Conservation (phyloP, 2,797 vertebrate genomes). For the Myotis daubentonii region DNA sequence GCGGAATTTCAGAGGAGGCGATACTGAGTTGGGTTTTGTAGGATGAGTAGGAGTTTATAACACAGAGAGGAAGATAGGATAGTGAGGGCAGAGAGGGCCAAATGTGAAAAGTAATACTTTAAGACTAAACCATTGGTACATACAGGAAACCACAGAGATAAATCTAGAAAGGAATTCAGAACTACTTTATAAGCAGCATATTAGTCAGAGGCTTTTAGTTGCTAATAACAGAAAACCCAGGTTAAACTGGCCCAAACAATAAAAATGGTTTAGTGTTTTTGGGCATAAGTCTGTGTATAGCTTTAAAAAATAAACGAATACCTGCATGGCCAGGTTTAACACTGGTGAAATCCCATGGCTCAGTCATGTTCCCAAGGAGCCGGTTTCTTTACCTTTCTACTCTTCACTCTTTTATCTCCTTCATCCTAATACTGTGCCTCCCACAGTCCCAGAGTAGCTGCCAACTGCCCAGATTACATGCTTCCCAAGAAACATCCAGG, state of each 20-base stretch:
- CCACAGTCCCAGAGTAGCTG: neutral
- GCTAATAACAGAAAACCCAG: neutral
- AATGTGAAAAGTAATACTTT: neutral
- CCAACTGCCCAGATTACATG: neutral
- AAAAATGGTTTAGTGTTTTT: neutral
- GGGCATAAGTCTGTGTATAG: neutral
- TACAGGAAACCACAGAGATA: neutral
- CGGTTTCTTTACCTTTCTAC: conserved; percentile 7
- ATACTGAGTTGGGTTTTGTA: neutral
- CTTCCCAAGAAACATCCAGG: neutral
- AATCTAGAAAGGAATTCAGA: neutral
- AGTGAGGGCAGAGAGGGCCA: neutral
- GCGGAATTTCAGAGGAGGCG: neutral
- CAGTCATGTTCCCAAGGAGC: neutral
- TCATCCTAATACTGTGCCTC: neutral
- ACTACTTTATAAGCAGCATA: neutral
- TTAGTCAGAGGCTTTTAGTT: neutral
- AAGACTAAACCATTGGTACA: neutral
- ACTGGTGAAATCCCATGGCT: neutral
- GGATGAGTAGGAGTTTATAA: neutral
- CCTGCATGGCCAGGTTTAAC: neutral
- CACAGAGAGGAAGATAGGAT: neutral
- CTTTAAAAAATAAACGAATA: neutral
- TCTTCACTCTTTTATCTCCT: neutral
- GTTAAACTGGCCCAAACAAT: neutral